phyloP scores from a whole-genome alignment of 1,140 invertebrate genomes.

The Eumaeus atala region DNA sequence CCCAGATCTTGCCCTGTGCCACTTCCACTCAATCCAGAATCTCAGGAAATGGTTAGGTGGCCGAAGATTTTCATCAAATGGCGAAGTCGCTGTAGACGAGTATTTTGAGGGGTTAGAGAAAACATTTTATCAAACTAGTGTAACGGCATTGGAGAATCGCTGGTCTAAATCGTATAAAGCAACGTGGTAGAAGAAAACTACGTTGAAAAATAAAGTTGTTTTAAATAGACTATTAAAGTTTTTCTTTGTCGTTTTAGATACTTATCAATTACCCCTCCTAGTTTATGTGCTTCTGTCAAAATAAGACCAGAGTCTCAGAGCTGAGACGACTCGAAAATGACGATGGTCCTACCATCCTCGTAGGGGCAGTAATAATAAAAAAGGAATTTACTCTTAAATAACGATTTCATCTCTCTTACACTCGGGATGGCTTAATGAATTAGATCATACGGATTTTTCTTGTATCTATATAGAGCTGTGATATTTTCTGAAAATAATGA shows the following conservation, averaged over 20 bases:
- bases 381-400: conserved; percentile 5
- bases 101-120: no score
- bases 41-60: no score
- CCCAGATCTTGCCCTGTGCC: no score
- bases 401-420: background rate
- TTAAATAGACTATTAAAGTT: no score
- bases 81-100: no score
- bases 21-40: no score
- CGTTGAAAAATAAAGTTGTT: no score
- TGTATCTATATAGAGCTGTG: conserved; percentile 28
- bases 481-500: background rate
- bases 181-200: no score
- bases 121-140: background rate
- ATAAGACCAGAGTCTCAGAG: background rate
- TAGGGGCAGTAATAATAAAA: background rate
- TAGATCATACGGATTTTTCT: conserved; percentile 33
- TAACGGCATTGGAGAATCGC: background rate
- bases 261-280: no score
- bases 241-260: no score
- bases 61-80: no score
- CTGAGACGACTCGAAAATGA: background rate
- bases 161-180: background rate
- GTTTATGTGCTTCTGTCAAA: no score
- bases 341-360: background rate
- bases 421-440: conserved; percentile 22